Evolutionary conservation across 2,797 vertebrate species (phyloP), one percentile per base, ranked within the genome.

Genomic region (Hyperoplus immaculatus): DNA sequence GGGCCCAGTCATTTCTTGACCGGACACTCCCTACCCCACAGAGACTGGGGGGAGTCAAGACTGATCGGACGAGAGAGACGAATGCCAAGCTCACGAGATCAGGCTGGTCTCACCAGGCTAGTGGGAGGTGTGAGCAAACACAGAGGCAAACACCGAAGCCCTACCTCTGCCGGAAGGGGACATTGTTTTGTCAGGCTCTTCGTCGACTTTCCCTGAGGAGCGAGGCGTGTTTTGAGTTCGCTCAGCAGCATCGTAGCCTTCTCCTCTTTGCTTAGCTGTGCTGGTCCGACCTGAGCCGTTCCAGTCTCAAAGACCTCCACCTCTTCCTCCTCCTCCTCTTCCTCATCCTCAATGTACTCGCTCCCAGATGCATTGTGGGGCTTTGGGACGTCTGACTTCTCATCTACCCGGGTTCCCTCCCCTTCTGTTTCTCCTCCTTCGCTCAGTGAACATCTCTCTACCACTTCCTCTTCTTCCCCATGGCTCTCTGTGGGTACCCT

Each of bases 151-250:
- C 82, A 90, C 72, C 39, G 7, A 12, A 88, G 80, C 87, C 93
- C 80, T 95, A 95, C 94, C 94, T 95, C 91, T 78, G 78, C 75
- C 53, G 78, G 65, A 70, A 54, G 51, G 65, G 87, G 87, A 74
- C 66, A 47, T 58, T 71, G 74, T 21, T 76, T 63, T 72, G 68
- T 66, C 69, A 45, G 57, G 16, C 7, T 74, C 74, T 85, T 56
- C 90, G 36, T 82, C 82, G 43, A 49, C 42, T 81, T 36, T 66
- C 54, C 72, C 55, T 78, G 77, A 41, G 21, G 78, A 51, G 57
- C 55, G 6, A 63, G 59, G 29, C 29, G 29, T 0, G 14, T 38
- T 57, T 78, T 70, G 12, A 12, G 57, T 47, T 68, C 59, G 4
- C 54, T 53, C 62, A 0, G 53, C 61, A 8, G 61, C 49, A 0